Percentiles rank a stretch among this genome's conserved stretches.
Evolutionary conservation across 2,113 vertebrate species (phyloP).

Genomic region (Urocolius indicus): DNA sequence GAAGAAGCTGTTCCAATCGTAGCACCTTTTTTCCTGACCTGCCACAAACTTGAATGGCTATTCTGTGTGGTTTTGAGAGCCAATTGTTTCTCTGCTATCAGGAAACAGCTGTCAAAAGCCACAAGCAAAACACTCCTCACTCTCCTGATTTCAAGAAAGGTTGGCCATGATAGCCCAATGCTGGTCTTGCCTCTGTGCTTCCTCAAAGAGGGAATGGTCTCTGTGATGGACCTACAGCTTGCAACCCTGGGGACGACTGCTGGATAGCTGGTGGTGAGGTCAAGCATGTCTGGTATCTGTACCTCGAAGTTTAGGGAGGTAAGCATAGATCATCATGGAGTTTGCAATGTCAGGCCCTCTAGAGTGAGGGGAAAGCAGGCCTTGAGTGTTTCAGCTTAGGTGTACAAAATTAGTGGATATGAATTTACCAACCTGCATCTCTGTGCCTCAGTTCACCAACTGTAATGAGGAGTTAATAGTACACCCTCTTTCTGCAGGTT

Average conservation of each 20-base stretch:
- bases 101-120: background rate
- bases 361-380: background rate
- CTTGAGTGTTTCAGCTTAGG: slow-evolving; percentile 1
- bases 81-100: background rate
- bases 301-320: background rate
- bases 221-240: rapidly evolving
- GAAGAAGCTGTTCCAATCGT: background rate
- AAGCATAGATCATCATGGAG: background rate
- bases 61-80: background rate
- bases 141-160: background rate
- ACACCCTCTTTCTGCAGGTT: slow-evolving; percentile 15
- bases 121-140: background rate
- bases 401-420: slow-evolving; percentile 21
- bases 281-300: background rate
- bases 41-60: background rate
- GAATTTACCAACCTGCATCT: slow-evolving; percentile 31
- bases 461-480: background rate
- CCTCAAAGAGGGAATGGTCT: background rate
- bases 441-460: slow-evolving; percentile 24
- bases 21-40: background rate
- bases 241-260: background rate
- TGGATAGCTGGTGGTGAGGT: background rate
- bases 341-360: background rate
- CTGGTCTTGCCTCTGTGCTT: background rate
- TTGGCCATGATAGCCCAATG: rapidly evolving